Base-by-base conservation (phyloP, 1,140 invertebrate genomes). In the Philotrypesis tridentata region DNA sequence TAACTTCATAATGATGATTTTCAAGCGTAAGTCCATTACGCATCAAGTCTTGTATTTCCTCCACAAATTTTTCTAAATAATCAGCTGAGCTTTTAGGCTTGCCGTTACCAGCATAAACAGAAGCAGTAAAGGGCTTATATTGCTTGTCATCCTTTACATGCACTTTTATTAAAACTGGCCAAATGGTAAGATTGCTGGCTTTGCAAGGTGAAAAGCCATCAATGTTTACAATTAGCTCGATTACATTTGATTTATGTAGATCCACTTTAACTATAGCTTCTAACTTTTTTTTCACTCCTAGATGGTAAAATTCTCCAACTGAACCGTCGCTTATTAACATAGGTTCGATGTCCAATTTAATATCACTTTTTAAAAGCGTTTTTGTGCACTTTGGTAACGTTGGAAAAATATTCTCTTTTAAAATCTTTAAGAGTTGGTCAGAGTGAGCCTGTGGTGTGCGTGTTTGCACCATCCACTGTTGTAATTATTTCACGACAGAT, bases 111-210 rank as follows among this genome's bases (percentile, higher is more conserved):
- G 71, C 81, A 78, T 82, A 85, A 23, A 85, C 43, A 5, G 27
- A 78, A 70, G 83, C 79, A 43, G 67, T 67, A 79, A 84, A 82
- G n/a, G 84, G 84, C 71, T 83, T 61, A 63, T 23, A 60, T 0
- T 72, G 27, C n/a, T 73, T 23, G 33, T 85, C 63, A 74, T 23
- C 63, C 23, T 63, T 81, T 72, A 43, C 63, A 40, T 43, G 82
- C 29, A 71, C 55, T 60, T 60, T 60, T 9, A 73, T 70, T 31
- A 82, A 70, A 2, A 84, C 79, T 71, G 84, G 55, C 82, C 84
- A 85, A 2, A 70, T 23, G 14, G 25, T 60, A 60, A 60, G 0
- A 60, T 9, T 12, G 21, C 55, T 60, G 21, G n/a, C 9, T 60
- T 60, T 60, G 27, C 27, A 67, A 6, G 63, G 63, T 27, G 63